Base-by-base conservation (phyloP, 1,140 invertebrate genomes). In the Lordiphosa mommai region DNA sequence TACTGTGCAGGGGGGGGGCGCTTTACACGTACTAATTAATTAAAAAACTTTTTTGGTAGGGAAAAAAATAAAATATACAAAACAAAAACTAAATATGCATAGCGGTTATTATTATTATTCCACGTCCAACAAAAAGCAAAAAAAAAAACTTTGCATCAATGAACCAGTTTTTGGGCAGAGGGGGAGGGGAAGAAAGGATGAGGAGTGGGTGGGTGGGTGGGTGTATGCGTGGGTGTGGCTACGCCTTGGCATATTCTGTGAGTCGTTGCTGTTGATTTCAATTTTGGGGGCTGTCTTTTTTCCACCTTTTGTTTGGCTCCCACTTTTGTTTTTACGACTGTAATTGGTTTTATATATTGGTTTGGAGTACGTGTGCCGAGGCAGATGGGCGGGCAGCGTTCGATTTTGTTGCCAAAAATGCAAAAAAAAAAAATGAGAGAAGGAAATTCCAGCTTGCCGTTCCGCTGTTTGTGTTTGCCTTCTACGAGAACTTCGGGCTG, bases 1-100 rank as follows among this genome's bases (percentile, higher is more conserved):
- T 34, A 32, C 14, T 52, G 20, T 23, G 44, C 23, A 6, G 23
- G 23, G 23, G 1, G 23, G 23, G 23, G 23, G 23, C 4, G 23
- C 23, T 27, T 27, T 27, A 32, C 63, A 72, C 69, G 74, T 80
- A 79, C 70, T 80, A 80, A 80, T 80, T 80, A 80, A 80, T 80
- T 80, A 84, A 82, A 80, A 80, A 80, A 76, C 48, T 80, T 80
- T 80, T 38, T 43, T 43, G 29, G 47, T 32, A 14, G 58, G 10
- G 7, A n/a, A 23, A 20, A 23, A 12, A 38, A 38, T 6, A 9
- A 16, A 38, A 41, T 12, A 10, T 3, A 16, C 7, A 16, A 27
- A 29, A 43, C 7, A 13, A 43, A 65, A 79, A 77, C 63, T 77
- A 77, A 77, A 74, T 79, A 79, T 79, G 60, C 74, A 80, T 74